phyloP scores from a whole-genome alignment of 2,888 invertebrate genomes.

The Hirtodrosophila histrioides region DNA sequence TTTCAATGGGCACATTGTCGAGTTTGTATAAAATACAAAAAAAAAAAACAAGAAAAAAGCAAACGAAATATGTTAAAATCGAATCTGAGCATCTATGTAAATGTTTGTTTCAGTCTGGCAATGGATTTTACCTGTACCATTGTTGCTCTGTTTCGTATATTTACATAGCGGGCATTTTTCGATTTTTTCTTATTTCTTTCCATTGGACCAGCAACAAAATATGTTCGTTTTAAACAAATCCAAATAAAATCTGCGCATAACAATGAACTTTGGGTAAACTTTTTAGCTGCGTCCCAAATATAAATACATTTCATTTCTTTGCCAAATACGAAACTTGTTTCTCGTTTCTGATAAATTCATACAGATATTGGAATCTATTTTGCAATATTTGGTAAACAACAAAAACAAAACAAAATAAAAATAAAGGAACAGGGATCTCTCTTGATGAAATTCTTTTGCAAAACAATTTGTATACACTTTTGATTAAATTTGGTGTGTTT shows the following conservation, averaged over 20 bases:
- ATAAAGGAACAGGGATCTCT: constrained; percentile 37
- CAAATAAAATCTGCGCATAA: constrained; percentile 71
- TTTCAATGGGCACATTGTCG: constrained; percentile 69
- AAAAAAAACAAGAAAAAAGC: no score
- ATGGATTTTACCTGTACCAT: constrained; percentile 39
- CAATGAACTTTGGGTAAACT: constrained; percentile 61
- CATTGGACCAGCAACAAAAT: constrained; percentile 46
- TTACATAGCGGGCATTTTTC: not conserved
- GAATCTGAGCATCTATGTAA: constrained; percentile 62
- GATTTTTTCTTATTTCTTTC: not conserved
- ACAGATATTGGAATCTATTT: constrained; percentile 74
- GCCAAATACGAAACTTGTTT: constrained; percentile 41
- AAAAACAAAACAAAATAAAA: no score
- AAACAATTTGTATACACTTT: constrained; percentile 52
- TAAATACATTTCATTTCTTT: constrained; percentile 26
- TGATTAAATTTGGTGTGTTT: constrained; percentile 66
- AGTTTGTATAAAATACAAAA: constrained; percentile 8
- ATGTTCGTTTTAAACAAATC: constrained; percentile 67
- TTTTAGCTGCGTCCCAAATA: constrained; percentile 39
- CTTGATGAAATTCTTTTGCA: constrained; percentile 63
- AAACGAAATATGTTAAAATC: constrained; percentile 55
- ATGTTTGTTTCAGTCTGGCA: constrained; percentile 49
- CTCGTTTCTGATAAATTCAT: constrained; percentile 56
- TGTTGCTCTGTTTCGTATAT: constrained; percentile 31
- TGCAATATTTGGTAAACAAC: constrained; percentile 55